Evolutionary conservation across 2,113 vertebrate species (phyloP).

Genomic region (Mormyrus lacerda): DNA sequence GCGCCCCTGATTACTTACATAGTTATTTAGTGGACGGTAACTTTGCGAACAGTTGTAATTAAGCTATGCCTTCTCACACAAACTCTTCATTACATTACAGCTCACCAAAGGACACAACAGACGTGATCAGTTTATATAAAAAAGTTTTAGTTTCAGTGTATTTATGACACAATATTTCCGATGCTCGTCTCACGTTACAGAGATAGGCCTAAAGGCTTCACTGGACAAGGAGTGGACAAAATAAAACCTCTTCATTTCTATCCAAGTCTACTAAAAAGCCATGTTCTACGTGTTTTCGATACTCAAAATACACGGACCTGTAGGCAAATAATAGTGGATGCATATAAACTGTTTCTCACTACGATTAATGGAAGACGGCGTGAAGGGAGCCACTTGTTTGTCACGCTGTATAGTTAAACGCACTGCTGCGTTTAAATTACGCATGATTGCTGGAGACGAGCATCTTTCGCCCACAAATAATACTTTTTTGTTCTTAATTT

Average conservation of each 20-base stretch:
- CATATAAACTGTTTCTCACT: constrained; percentile 76
- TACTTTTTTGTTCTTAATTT: constrained; percentile 81
- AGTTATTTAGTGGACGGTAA: not conserved
- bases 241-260: not conserved
- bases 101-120: not conserved
- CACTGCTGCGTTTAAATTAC: constrained; percentile 62
- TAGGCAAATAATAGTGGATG: constrained; percentile 51
- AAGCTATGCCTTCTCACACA: not conserved
- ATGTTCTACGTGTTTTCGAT: not conserved
- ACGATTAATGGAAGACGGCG: constrained; percentile 75
- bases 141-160: not conserved
- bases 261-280: not conserved
- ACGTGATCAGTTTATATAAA: not conserved
- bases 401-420: constrained; percentile 80
- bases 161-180: not conserved
- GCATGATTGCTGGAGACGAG: constrained; percentile 79
- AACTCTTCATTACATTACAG: not conserved
- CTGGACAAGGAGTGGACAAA: not conserved
- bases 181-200: not conserved
- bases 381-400: constrained; percentile 78
- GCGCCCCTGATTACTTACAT: not conserved
- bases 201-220: not conserved
- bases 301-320: not conserved
- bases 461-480: constrained; percentile 75
- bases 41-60: not conserved